Evolutionary conservation across 2,797 vertebrate genomes (phyloP).

Genomic region (Peromyscus nudipes): DNA sequence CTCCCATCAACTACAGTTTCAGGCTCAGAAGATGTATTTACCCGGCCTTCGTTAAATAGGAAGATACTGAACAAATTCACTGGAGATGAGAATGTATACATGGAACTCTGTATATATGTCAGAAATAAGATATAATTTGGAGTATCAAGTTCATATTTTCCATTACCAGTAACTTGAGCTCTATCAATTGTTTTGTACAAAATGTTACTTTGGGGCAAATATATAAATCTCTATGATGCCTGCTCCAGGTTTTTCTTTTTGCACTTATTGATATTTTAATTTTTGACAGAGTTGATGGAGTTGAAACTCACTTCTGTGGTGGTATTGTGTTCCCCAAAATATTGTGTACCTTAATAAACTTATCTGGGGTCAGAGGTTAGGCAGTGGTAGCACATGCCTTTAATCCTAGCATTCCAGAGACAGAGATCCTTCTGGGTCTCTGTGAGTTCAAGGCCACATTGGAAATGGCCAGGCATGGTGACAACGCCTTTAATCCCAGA

Average conservation of each 20-base stretch:
- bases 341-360: no score
- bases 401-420: no score
- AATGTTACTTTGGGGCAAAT: constrained; percentile 5
- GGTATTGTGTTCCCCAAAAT: no score
- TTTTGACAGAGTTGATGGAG: background rate
- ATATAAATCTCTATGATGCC: background rate
- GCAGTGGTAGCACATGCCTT: no score
- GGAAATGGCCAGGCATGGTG: no score
- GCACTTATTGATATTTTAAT: background rate
- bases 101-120: background rate
- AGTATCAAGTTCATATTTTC: background rate
- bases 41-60: background rate
- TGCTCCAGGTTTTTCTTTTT: background rate
- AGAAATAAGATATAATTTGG: background rate
- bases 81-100: background rate
- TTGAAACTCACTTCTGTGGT: no score
- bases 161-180: background rate
- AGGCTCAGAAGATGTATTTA: background rate
- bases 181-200: background rate
- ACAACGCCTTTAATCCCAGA: no score
- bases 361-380: no score
- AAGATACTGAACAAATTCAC: background rate
- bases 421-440: no score
- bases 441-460: no score
- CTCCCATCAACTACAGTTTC: background rate